Evolutionary conservation across 2,888 invertebrate species (phyloP).

Genomic region (Aphodius granarius): DNA sequence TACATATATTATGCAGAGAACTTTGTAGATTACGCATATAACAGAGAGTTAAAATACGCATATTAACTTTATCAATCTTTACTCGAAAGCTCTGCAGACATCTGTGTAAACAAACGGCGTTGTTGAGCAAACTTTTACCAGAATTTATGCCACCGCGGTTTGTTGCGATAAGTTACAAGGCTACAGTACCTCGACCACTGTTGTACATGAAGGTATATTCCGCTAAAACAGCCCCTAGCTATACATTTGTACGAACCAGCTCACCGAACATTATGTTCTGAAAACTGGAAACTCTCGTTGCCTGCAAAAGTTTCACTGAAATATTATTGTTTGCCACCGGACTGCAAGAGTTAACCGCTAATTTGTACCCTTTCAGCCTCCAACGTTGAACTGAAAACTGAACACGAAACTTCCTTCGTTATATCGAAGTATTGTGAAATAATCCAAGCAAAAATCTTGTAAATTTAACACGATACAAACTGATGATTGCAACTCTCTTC

Average conservation of each 20-base stretch:
- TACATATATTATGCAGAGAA: background rate
- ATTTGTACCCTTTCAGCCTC: background rate
- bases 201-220: background rate
- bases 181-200: background rate
- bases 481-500: too few species aligned
- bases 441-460: background rate
- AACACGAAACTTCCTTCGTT: too few species aligned
- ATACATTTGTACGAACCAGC: too few species aligned
- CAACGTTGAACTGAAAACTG: background rate
- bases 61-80: background rate
- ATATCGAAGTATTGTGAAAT: background rate
- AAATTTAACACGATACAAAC: too few species aligned
- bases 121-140: background rate
- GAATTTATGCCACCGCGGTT: conserved; percentile 4
- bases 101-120: background rate
- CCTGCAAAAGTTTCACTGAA: background rate
- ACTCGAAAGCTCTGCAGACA: background rate
- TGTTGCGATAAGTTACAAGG: background rate
- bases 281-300: background rate
- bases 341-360: background rate
- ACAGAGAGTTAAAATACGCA: background rate
- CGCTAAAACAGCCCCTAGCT: background rate
- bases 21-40: background rate
- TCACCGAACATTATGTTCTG: background rate
- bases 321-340: background rate